These are phyloP conservation scores for Erpobdella octoculata DNA, from an alignment of 2,888 invertebrate species.

Conservation along the genomic window DNA sequence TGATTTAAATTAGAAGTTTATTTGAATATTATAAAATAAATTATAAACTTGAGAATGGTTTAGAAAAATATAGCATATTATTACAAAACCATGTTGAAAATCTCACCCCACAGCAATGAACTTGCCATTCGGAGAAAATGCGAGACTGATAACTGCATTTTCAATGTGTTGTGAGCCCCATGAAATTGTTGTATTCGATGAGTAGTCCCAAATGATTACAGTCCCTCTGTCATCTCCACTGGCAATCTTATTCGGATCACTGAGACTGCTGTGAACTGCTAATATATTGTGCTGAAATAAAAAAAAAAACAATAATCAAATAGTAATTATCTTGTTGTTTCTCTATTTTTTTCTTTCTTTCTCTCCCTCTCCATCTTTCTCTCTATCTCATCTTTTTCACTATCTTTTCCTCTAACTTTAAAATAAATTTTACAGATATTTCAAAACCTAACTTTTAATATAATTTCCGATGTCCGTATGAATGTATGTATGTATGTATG, in stretches of 20 bases:
- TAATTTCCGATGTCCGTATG: too few species aligned
- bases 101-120: conserved; percentile 60
- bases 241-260: conserved; percentile 48
- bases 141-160: conserved; percentile 54
- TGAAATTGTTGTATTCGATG: conserved; percentile 46
- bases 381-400: too few species aligned
- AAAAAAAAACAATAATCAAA: neutral
- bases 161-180: conserved; percentile 51
- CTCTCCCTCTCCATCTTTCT: too few species aligned
- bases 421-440: neutral
- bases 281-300: conserved; percentile 42
- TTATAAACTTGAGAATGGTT: neutral
- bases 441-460: too few species aligned
- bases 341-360: too few species aligned
- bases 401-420: too few species aligned
- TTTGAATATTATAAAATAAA: too few species aligned
- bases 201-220: conserved; percentile 55
- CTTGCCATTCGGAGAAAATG: conserved; percentile 59
- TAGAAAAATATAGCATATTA: too few species aligned
- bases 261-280: conserved; percentile 43
- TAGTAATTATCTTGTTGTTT: too few species aligned
- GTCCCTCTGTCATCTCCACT: conserved; percentile 55
- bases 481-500: too few species aligned
- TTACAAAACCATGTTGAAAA: neutral
- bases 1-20: too few species aligned